Percentiles rank a stretch among this genome's conserved stretches.
Conservation (phyloP, 2,113 vertebrate species). For the Neogale vison region DNA sequence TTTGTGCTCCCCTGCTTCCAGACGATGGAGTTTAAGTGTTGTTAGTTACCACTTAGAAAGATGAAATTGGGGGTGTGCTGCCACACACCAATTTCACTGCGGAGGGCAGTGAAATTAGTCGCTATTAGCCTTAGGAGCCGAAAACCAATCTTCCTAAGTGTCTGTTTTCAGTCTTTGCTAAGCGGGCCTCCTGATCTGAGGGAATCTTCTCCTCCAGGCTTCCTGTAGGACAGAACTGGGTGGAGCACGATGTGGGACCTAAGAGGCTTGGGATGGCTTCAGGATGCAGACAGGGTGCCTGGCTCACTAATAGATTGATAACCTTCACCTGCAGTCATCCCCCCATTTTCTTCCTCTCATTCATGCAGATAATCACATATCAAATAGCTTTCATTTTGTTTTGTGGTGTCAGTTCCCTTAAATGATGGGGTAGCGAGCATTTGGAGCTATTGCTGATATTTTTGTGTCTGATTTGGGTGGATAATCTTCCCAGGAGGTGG, state of each 20-base stretch:
- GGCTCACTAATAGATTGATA: background rate
- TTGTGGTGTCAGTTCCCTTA: background rate
- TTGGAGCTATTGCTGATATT: background rate
- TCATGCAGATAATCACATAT: background rate
- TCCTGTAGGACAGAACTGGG: background rate
- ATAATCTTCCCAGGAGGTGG: background rate
- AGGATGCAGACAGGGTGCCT: background rate
- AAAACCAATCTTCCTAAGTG: constrained; percentile 52
- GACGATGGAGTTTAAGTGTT: background rate
- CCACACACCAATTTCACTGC: too few species aligned
- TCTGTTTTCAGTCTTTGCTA: constrained; percentile 31
- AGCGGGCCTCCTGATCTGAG: background rate
- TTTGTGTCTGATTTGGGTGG: background rate
- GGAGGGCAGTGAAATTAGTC: background rate
- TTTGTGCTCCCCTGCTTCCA: background rate
- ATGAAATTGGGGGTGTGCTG: background rate
- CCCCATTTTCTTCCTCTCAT: background rate
- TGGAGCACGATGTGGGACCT: background rate
- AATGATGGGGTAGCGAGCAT: background rate
- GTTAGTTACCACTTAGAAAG: constrained; percentile 40
- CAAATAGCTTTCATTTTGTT: background rate
- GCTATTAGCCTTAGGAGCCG: background rate
- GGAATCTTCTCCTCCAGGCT: background rate
- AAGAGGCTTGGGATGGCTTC: background rate
- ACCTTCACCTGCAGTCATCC: background rate